A percentile compares a stretch with the other conserved stretches of the same genome.
Conservation (phyloP, 2,797 vertebrate genomes). For the Heteromormyrus szaboi region DNA sequence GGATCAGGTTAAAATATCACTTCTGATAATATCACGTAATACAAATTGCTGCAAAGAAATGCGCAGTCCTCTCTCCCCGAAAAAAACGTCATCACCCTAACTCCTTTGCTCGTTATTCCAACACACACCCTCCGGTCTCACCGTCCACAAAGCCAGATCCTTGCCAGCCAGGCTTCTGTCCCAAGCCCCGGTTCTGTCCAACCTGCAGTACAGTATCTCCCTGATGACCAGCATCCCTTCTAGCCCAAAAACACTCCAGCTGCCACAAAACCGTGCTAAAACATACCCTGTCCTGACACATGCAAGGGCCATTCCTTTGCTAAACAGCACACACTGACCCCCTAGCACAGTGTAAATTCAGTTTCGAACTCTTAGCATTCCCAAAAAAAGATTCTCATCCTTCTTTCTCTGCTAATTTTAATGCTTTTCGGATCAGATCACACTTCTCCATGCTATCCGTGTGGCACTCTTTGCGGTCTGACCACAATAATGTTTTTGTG, state of each 20-base stretch:
- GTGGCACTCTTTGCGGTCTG: background rate
- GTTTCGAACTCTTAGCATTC: background rate
- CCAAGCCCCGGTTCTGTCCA: background rate
- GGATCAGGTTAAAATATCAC: background rate
- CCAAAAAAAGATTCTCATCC: background rate
- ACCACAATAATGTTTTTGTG: background rate
- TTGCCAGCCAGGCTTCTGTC: background rate
- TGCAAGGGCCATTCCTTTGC: background rate
- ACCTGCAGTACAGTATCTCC: background rate
- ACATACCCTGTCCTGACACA: background rate
- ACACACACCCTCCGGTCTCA: background rate
- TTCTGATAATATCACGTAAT: background rate
- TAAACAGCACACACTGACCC: background rate
- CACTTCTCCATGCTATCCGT: background rate
- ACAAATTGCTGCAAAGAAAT: background rate
- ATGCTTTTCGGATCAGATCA: background rate
- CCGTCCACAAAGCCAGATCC: background rate
- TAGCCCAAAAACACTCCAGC: background rate
- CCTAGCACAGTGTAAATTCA: background rate
- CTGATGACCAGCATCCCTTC: background rate
- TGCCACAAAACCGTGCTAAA: background rate
- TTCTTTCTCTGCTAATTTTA: background rate
- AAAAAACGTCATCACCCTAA: background rate
- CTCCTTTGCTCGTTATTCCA: background rate
- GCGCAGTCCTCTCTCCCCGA: background rate